A percentile compares a stretch with the other conserved stretches of the same genome.
These are phyloP conservation scores for Schizotus pectinicornis DNA, from an alignment of 2,888 invertebrate species.

Conservation along the genomic window DNA sequence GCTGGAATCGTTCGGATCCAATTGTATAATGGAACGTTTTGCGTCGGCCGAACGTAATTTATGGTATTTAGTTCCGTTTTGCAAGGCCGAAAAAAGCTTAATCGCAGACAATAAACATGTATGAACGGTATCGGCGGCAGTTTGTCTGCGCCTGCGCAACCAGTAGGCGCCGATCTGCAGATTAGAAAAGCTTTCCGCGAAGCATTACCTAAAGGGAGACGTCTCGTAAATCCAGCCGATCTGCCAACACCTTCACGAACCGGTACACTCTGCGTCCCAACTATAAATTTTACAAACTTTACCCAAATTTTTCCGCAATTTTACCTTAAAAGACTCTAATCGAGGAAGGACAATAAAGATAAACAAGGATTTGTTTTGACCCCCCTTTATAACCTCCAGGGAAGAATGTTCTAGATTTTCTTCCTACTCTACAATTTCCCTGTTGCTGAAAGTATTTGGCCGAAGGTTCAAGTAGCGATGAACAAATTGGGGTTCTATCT, in stretches of 20 bases:
- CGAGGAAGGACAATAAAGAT: too few species aligned
- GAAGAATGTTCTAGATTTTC: too few species aligned
- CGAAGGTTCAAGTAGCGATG: too few species aligned
- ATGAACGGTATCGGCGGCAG: constrained; percentile 29
- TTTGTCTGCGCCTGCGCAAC: constrained; percentile 35
- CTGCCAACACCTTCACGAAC: background rate
- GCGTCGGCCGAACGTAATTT: constrained; percentile 10
- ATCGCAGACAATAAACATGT: constrained; percentile 29
- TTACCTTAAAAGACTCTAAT: too few species aligned
- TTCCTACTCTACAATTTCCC: too few species aligned
- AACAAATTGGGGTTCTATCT: too few species aligned
- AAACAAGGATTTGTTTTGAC: too few species aligned
- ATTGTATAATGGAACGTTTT: constrained; percentile 8
- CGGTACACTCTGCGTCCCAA: too few species aligned
- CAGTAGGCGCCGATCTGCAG: constrained; percentile 31
- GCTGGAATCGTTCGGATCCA: constrained; percentile 22
- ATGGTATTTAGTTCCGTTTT: constrained; percentile 33
- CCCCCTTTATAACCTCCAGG: too few species aligned
- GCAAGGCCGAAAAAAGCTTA: constrained; percentile 31
- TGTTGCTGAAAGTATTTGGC: too few species aligned
- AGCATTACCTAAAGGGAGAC: constrained; percentile 13
- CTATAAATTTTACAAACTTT: too few species aligned
- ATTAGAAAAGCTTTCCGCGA: constrained; percentile 26
- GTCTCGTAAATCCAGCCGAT: background rate
- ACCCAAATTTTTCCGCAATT: too few species aligned